These are phyloP conservation scores for Scolopax mira DNA, from an alignment of 2,113 vertebrate genomes.

Conservation along the genomic window DNA sequence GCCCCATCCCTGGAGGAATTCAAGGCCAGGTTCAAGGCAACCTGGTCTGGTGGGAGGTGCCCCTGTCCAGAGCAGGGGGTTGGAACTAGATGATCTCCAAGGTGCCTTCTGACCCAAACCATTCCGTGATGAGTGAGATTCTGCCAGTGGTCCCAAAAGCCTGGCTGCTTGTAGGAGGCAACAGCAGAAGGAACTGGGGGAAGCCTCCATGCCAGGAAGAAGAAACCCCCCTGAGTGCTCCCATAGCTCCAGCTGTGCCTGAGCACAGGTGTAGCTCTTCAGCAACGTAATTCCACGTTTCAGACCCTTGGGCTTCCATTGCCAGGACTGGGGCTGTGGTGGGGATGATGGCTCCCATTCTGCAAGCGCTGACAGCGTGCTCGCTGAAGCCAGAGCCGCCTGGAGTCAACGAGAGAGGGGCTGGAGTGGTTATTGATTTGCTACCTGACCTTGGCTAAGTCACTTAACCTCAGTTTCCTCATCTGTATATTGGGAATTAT, in stretches of 20 bases:
- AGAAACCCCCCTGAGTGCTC: not conserved
- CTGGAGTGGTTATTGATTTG: constrained; percentile 43
- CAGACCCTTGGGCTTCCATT: not conserved
- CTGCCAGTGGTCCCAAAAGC: not conserved
- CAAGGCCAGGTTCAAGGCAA: not conserved
- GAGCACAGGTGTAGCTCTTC: not conserved
- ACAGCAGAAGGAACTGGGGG: accelerated
- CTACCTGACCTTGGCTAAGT: not conserved
- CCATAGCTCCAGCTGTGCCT: not conserved
- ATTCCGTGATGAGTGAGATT: not conserved
- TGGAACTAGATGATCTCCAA: not conserved
- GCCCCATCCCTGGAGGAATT: not conserved
- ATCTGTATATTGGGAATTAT: constrained; percentile 30
- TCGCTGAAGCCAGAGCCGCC: accelerated
- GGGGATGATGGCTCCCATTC: not conserved
- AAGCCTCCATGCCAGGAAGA: not conserved
- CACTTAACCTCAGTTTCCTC: constrained; percentile 55
- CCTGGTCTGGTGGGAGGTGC: not conserved
- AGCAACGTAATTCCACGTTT: not conserved
- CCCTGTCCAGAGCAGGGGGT: not conserved
- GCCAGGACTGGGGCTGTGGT: not conserved
- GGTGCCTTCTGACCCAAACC: not conserved
- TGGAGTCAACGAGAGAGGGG: not conserved
- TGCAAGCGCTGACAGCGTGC: not conserved
- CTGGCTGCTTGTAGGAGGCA: not conserved